A percentile compares a stretch with the other conserved stretches of the same genome.
phyloP scores from a whole-genome alignment of 2,888 invertebrate genomes.

The Podabrus alpinus region DNA sequence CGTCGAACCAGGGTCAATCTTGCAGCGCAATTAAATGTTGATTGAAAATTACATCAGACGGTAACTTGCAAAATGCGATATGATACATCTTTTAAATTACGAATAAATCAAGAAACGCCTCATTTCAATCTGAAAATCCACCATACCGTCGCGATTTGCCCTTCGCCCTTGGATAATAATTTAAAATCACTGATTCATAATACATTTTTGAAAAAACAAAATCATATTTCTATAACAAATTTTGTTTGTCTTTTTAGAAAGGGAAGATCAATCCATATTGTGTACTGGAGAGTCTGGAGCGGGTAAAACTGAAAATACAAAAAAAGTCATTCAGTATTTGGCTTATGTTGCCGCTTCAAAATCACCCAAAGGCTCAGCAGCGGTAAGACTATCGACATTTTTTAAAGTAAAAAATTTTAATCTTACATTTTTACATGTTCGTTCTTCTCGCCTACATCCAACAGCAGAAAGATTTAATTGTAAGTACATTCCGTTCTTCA shows the following conservation, averaged over 20 bases:
- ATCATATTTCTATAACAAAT: slow-evolving; percentile 25
- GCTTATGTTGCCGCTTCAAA: slow-evolving; percentile 99
- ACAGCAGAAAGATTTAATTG: slow-evolving; percentile 57
- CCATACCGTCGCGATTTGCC: no score
- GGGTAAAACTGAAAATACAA: slow-evolving; percentile 99
- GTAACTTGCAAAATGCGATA: no score
- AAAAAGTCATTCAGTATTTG: slow-evolving; percentile 99
- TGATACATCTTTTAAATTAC: no score
- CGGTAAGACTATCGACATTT: slow-evolving; percentile 65
- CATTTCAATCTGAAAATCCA: no score
- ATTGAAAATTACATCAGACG: no score
- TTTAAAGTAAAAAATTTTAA: slow-evolving; percentile 28
- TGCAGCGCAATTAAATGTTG: no score
- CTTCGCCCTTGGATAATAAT: neutral
- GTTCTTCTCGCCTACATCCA: slow-evolving; percentile 39
- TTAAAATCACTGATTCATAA: neutral
- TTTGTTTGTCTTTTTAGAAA: slow-evolving; percentile 68
- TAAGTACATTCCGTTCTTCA: slow-evolving; percentile 50
- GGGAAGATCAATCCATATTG: slow-evolving; percentile 98
- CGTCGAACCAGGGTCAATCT: no score
- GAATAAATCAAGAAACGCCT: no score
- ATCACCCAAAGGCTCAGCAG: slow-evolving; percentile 86
- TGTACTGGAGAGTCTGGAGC: slow-evolving; percentile 99
- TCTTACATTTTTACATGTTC: slow-evolving; percentile 52
- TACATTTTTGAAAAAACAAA: neutral